Conservation (phyloP, 2,888 invertebrate genomes). For the Pterostichus niger region DNA sequence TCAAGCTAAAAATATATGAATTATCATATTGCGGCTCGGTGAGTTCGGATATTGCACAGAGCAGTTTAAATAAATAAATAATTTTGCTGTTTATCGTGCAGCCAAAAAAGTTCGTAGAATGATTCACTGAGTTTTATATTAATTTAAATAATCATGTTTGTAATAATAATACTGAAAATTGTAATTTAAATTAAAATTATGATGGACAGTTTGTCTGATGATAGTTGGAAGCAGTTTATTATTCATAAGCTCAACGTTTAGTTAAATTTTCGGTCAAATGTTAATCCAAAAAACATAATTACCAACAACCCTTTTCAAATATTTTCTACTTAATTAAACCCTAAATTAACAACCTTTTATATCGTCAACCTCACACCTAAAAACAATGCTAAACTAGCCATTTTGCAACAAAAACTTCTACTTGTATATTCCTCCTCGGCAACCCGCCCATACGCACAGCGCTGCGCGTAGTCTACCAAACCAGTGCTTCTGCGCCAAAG, state of each 20-base stretch:
- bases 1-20: no score
- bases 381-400: conserved; percentile 5
- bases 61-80: no score
- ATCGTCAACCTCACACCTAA: neutral
- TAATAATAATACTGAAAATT: no score
- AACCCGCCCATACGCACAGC: conserved; percentile 14
- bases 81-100: no score
- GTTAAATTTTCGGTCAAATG: neutral
- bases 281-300: conserved; percentile 25
- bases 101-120: no score
- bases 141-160: no score
- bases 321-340: conserved; percentile 27
- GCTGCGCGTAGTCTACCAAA: conserved; percentile 22
- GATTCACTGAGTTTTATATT: no score
- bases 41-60: no score
- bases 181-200: no score
- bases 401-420: conserved; percentile 24
- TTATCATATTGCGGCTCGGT: no score
- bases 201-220: no score
- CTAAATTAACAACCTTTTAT: conserved; percentile 27
- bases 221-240: neutral
- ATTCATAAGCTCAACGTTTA: conserved; percentile 5
- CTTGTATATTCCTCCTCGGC: neutral
- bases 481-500: conserved; percentile 41
- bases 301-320: conserved; percentile 14